These are phyloP conservation scores for Sphenodon punctatus DNA, from an alignment of 2,797 vertebrate species.

Conservation along the genomic window DNA sequence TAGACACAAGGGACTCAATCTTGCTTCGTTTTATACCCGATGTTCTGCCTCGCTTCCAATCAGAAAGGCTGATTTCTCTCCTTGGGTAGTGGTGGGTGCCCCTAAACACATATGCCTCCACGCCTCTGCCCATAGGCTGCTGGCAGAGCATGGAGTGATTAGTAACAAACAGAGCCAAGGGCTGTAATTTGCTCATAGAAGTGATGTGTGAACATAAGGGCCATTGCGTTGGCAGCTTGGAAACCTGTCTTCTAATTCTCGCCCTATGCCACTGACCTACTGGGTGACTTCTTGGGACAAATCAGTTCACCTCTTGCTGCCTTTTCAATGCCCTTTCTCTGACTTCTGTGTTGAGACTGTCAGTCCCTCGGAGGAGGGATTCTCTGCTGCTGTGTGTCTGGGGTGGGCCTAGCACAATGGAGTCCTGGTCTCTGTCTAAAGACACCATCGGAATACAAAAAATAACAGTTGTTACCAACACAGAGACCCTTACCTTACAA, in stretches of 20 bases:
- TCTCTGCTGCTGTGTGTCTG: background rate
- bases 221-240: background rate
- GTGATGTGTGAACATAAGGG: background rate
- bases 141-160: background rate
- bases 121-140: background rate
- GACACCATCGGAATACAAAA: background rate
- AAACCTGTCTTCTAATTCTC: background rate
- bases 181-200: background rate
- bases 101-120: background rate
- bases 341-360: rapidly evolving
- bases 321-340: background rate
- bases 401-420: background rate
- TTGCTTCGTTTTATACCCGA: background rate
- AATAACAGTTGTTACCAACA: rapidly evolving
- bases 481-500: background rate
- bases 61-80: background rate
- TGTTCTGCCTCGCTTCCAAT: background rate
- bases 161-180: background rate
- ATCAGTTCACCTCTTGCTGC: background rate
- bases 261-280: background rate
- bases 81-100: background rate
- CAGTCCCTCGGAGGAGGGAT: background rate
- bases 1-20: background rate
- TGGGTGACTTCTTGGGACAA: background rate
- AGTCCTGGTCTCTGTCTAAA: rapidly evolving